Evolutionary conservation across 2,888 invertebrate genomes (phyloP).

Genomic region (Pherbina coryleti): DNA sequence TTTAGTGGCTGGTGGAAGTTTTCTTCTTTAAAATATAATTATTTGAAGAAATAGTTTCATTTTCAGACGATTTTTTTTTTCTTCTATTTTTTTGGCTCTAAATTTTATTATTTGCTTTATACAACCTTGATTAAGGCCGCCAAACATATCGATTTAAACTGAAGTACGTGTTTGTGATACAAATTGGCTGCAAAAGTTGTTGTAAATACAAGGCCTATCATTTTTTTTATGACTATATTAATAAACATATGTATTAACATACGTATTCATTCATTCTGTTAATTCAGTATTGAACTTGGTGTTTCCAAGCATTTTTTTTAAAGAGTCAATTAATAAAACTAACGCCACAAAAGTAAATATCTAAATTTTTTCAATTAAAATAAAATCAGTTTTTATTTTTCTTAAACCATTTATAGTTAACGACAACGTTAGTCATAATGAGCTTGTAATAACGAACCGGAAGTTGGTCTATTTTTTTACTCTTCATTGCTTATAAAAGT

Average conservation of each 20-base stretch:
- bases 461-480: too few species aligned
- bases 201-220: too few species aligned
- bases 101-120: neutral
- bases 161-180: slow-evolving; percentile 13
- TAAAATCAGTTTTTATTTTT: too few species aligned
- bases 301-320: too few species aligned
- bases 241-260: neutral
- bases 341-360: too few species aligned
- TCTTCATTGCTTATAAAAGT: too few species aligned
- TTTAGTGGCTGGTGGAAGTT: too few species aligned
- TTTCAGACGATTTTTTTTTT: neutral
- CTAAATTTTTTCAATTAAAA: too few species aligned
- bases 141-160: neutral
- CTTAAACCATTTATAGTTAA: too few species aligned
- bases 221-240: neutral
- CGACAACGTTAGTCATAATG: too few species aligned
- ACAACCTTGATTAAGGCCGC: slow-evolving; percentile 25
- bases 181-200: neutral
- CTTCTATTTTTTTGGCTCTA: neutral
- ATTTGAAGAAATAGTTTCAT: neutral
- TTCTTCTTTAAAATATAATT: neutral
- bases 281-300: neutral
- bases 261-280: neutral
- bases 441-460: too few species aligned
- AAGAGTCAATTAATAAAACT: too few species aligned